These are phyloP conservation scores for Datnioides undecimradiatus DNA, from an alignment of 2,113 vertebrate genomes.

Conservation along the genomic window DNA sequence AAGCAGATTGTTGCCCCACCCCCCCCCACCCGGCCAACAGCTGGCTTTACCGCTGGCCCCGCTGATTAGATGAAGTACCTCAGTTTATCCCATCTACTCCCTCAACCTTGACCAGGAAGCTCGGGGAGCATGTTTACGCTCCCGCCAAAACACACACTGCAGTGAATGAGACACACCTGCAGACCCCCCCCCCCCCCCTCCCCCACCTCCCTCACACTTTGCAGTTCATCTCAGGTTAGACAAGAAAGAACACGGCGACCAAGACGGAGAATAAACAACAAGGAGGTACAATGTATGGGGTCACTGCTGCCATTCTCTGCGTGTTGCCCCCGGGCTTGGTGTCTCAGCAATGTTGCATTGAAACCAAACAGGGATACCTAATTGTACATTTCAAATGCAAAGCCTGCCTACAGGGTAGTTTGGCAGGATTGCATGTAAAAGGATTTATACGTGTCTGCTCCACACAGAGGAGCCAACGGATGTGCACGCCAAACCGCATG, in stretches of 20 bases:
- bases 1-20: conserved; percentile 60
- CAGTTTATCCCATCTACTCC: conserved; percentile 53
- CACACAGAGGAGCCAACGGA: conserved; percentile 65
- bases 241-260: neutral
- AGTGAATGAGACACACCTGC: conserved; percentile 34
- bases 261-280: conserved; percentile 17
- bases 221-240: conserved; percentile 39
- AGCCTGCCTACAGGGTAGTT: conserved; percentile 79
- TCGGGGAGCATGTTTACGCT: conserved; percentile 58
- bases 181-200: neutral
- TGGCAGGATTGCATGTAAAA: conserved; percentile 76
- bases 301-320: conserved; percentile 47
- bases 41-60: conserved; percentile 68
- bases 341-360: conserved; percentile 77
- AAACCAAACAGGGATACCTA: conserved; percentile 81
- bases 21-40: conserved; percentile 64
- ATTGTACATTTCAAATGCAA: conserved; percentile 85
- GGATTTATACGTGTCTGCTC: conserved; percentile 79
- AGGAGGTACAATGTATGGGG: conserved; percentile 42
- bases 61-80: conserved; percentile 69
- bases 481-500: conserved; percentile 71
- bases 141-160: conserved; percentile 56
- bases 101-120: conserved; percentile 53
- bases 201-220: conserved; percentile 17
- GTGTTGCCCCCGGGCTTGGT: conserved; percentile 62